Conservation (phyloP, 2,113 vertebrate species). For the Sinosuthora webbiana region DNA sequence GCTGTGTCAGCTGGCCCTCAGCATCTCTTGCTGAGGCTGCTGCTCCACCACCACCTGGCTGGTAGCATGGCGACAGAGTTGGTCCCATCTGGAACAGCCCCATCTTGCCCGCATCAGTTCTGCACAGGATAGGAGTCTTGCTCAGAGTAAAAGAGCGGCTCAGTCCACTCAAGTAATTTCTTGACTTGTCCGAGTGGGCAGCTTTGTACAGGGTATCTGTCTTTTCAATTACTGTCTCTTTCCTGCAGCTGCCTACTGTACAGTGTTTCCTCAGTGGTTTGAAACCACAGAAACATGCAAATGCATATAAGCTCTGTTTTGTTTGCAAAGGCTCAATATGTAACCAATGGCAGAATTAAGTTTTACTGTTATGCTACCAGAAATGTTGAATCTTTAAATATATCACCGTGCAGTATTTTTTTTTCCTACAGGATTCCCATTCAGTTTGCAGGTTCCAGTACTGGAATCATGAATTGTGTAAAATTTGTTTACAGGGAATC, state of each 20-base stretch:
- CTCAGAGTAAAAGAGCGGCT: background rate
- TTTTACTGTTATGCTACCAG: background rate
- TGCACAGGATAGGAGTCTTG: background rate
- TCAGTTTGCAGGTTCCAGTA: background rate
- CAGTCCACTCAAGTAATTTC: background rate
- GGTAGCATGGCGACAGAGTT: background rate
- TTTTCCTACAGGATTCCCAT: background rate
- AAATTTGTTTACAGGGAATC: background rate
- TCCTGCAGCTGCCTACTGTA: accelerated
- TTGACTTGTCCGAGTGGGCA: accelerated
- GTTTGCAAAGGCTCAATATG: background rate
- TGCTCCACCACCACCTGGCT: background rate
- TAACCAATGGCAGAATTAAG: background rate
- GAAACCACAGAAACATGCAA: background rate
- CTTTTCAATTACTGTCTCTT: background rate
- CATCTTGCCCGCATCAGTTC: background rate
- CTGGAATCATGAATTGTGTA: background rate
- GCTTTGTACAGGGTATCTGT: background rate
- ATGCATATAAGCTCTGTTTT: background rate
- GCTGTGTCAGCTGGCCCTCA: background rate
- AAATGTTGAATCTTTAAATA: background rate
- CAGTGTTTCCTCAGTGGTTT: background rate
- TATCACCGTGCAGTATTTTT: background rate
- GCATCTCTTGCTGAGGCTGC: background rate
- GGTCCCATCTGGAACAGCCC: background rate